A percentile compares a stretch with the other conserved stretches of the same genome.
Evolutionary conservation across 2,113 vertebrate species (phyloP).

Genomic region (Colius striatus): DNA sequence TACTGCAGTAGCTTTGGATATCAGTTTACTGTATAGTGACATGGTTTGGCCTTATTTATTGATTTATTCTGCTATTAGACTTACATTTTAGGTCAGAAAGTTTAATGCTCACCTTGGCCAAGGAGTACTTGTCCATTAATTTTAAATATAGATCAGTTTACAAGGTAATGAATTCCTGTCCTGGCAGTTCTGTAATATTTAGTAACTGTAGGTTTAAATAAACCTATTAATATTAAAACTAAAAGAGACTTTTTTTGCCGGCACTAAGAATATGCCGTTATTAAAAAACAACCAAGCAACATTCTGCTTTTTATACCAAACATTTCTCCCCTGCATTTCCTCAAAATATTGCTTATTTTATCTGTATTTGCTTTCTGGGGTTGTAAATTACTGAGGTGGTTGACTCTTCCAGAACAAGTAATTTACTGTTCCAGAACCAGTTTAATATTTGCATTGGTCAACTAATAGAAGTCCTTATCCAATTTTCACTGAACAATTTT

Average conservation of each 20-base stretch:
- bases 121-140: neutral
- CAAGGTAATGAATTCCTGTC: neutral
- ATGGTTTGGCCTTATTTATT: neutral
- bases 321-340: neutral
- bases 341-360: neutral
- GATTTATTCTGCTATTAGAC: neutral
- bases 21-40: neutral
- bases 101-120: neutral
- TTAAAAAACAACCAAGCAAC: neutral
- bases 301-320: neutral
- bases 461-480: neutral
- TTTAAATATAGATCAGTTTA: slow-evolving; percentile 6
- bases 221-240: neutral
- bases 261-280: neutral
- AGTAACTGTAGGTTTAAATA: neutral
- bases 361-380: neutral
- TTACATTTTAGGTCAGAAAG: neutral
- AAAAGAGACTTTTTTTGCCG: neutral
- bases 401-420: neutral
- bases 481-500: neutral
- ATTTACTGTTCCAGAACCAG: neutral
- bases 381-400: neutral
- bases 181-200: neutral
- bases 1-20: neutral
- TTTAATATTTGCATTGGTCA: neutral